phyloP scores from a whole-genome alignment of 2,888 invertebrate genomes.

The Scelioninae gen. 1 region DNA sequence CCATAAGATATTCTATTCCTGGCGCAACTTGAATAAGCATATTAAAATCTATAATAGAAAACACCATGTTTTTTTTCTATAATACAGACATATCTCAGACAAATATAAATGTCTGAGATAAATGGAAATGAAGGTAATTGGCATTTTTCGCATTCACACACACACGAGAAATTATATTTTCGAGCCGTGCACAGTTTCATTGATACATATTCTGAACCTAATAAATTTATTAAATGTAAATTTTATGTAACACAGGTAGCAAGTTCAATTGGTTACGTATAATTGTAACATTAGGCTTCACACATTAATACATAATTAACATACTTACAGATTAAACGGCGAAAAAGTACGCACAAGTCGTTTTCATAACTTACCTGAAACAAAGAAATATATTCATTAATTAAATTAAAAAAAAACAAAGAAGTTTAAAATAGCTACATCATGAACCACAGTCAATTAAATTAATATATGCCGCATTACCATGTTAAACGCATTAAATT shows the following conservation, averaged over 20 bases:
- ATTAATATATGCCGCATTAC: conserved; percentile 40
- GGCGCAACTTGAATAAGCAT: conserved; percentile 15
- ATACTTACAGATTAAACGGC: conserved; percentile 25
- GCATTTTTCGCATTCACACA: conserved; percentile 42
- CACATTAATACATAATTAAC: conserved; percentile 49
- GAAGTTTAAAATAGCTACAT: conserved; percentile 33
- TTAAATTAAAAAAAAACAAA: conserved; percentile 38
- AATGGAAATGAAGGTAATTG: conserved; percentile 52
- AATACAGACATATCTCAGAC: too few relatives aligned
- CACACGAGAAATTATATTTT: conserved; percentile 26
- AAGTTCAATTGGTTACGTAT: conserved; percentile 45
- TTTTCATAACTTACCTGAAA: conserved; percentile 50
- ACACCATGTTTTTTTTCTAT: conserved; percentile 27
- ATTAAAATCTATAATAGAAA: conserved; percentile 12
- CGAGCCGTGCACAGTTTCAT: conserved; percentile 16
- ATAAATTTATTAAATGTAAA: conserved; percentile 56
- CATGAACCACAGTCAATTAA: conserved; percentile 34
- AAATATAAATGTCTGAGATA: conserved; percentile 22
- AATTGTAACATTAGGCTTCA: conserved; percentile 46
- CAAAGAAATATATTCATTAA: conserved; percentile 54
- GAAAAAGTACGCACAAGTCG: conserved; percentile 12
- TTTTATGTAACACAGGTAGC: conserved; percentile 34
- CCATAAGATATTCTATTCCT: conserved; percentile 7
- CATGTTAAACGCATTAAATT: conserved; percentile 53
- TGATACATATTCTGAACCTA: conserved; percentile 36